Evolutionary conservation across 2,888 invertebrate genomes (phyloP).

Genomic region (Ernsta delagoae): DNA sequence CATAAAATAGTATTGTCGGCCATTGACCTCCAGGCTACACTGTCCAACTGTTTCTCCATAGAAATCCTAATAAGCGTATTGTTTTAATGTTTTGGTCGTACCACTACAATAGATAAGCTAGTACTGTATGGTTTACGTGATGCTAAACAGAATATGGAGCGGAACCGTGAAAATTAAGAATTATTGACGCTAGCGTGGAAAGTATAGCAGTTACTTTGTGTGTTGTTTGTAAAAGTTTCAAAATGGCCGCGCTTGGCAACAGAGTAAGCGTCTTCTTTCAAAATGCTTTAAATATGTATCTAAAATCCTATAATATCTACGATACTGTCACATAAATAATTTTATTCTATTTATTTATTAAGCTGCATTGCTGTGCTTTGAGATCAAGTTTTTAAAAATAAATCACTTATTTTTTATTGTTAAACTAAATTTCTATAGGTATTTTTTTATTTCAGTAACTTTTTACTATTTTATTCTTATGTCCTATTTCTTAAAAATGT

Average conservation of each 20-base stretch:
- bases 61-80: conserved; percentile 65
- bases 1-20: conserved; percentile 65
- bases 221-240: neutral
- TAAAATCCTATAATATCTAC: no score
- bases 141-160: conserved; percentile 47
- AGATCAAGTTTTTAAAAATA: no score
- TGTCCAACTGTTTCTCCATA: conserved; percentile 55
- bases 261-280: no score
- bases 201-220: conserved; percentile 23
- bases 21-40: conserved; percentile 62
- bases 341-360: no score
- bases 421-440: no score
- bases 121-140: conserved; percentile 13
- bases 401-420: no score
- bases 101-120: conserved; percentile 19
- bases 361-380: no score
- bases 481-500: no score
- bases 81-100: conserved; percentile 45
- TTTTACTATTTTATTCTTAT: no score
- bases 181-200: conserved; percentile 40
- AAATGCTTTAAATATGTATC: no score
- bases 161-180: conserved; percentile 47
- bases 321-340: no score
- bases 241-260: neutral
- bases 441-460: no score